These are phyloP conservation scores for Aix galericulata DNA, from an alignment of 2,113 vertebrate genomes.

Conservation along the genomic window DNA sequence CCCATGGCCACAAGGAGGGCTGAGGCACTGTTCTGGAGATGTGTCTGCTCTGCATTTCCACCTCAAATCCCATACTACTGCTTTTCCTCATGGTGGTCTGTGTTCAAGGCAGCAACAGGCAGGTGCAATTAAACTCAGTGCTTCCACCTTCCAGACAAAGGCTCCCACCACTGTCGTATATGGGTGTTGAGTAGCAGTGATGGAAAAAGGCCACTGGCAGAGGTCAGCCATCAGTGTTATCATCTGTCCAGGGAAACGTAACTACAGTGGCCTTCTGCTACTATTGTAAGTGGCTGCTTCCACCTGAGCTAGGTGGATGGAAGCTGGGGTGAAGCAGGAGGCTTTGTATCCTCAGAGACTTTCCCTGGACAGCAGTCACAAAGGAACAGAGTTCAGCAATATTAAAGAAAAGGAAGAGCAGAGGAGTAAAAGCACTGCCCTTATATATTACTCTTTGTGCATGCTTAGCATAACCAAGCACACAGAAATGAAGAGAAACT, in stretches of 20 bases:
- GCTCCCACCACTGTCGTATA: neutral
- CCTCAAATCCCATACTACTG: neutral
- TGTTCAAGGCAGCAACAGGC: neutral
- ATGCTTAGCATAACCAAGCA: neutral
- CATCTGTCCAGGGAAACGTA: neutral
- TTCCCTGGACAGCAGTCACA: neutral
- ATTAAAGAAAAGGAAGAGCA: neutral
- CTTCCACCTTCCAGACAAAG: neutral
- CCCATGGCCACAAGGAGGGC: neutral
- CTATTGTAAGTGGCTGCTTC: neutral
- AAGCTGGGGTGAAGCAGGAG: neutral
- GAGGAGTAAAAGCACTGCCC: neutral
- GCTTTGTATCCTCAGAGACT: neutral
- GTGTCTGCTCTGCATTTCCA: neutral
- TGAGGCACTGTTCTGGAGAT: neutral
- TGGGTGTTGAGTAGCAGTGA: neutral
- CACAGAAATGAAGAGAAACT: neutral
- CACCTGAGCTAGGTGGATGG: neutral
- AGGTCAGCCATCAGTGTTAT: neutral
- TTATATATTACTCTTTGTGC: neutral
- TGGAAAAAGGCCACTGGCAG: neutral
- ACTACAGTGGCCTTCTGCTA: neutral
- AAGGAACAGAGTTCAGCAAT: neutral
- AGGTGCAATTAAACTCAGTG: neutral
- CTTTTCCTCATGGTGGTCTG: neutral